A percentile compares a stretch with the other conserved stretches of the same genome.
These are phyloP conservation scores for Fragum whitleyi DNA, from an alignment of 2,888 invertebrate species.

Conservation along the genomic window DNA sequence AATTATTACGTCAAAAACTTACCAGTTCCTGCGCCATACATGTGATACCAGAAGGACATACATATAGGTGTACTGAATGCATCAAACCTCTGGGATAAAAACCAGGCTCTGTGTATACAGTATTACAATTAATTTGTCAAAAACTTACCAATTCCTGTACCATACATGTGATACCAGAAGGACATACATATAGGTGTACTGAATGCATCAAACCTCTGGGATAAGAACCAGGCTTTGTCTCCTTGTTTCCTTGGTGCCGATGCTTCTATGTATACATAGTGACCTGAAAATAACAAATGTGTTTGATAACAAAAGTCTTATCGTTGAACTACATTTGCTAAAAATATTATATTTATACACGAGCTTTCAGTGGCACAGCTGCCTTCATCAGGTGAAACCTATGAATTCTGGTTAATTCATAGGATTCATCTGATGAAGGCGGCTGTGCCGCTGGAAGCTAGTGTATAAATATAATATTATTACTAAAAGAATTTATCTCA, in stretches of 20 bases:
- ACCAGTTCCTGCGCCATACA: slow-evolving; percentile 78
- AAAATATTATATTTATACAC: no score
- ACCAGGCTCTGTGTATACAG: slow-evolving; percentile 70
- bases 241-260: slow-evolving; percentile 73
- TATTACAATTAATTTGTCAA: no score
- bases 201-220: slow-evolving; percentile 65
- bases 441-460: no score
- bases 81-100: slow-evolving; percentile 69
- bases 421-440: no score
- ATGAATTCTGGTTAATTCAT: no score
- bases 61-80: slow-evolving; percentile 65
- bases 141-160: slow-evolving; percentile 71
- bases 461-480: no score
- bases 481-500: no score
- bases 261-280: slow-evolving; percentile 80
- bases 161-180: slow-evolving; percentile 84
- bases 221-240: slow-evolving; percentile 77
- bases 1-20: slow-evolving; percentile 12
- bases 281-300: slow-evolving; percentile 64
- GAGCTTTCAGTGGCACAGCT: no score
- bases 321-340: no score
- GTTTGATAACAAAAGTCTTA: no score
- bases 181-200: slow-evolving; percentile 69
- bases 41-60: slow-evolving; percentile 83
- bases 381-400: no score